Base-by-base conservation (phyloP, 53 echinoderm and acorn worm genomes). In the Pentamera pediparva region DNA sequence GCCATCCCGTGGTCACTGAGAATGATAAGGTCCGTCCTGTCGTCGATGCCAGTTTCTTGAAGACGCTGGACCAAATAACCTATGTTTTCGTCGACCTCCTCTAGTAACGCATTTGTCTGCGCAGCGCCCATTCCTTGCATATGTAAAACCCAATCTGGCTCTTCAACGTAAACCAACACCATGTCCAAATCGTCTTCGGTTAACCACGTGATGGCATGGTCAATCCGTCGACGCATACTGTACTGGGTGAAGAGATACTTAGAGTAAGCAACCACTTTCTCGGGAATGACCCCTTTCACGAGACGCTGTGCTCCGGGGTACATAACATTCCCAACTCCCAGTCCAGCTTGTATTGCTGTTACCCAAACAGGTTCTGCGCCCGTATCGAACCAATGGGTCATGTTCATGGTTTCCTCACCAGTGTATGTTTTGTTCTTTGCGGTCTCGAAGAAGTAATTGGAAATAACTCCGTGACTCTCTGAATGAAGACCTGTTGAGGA, bases 391-490 rank as follows among this genome's bases (percentile, higher is more conserved):
- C 83, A 90, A 62, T 69, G 56, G 28, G 86, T 86, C 2, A 79
- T 75, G 39, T 90, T 90, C 25, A 90, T 53, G 0, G 86, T 72
- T 13, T 79, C 90, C 12, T 32, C 49, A 51, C 29, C 21, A 15
- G 43, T 41, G 20, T 40, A 41, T 0, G 89, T 75, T 29, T 56
- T 75, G 17, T 86, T 78, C 37, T 76, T 76, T 56, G 86, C 78
- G 3, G 74, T 57, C 12, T 84, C 76, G 35, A 84, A 70, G 61
- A 84, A 89, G 29, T 74, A 79, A 77, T 93, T 93, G 79, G 86
- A 86, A 17, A 93, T 54, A 3, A 90, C 93, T 5, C 93, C 93
- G 75, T 93, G 93, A 27, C 86, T 89, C 52, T 93, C 93, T 8
- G 81, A 81, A 40, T 89, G 86, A 29, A 93, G 53, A 69, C 93